Evolutionary conservation across 1,140 invertebrate genomes (phyloP).

Genomic region (Argopecten irradians): DNA sequence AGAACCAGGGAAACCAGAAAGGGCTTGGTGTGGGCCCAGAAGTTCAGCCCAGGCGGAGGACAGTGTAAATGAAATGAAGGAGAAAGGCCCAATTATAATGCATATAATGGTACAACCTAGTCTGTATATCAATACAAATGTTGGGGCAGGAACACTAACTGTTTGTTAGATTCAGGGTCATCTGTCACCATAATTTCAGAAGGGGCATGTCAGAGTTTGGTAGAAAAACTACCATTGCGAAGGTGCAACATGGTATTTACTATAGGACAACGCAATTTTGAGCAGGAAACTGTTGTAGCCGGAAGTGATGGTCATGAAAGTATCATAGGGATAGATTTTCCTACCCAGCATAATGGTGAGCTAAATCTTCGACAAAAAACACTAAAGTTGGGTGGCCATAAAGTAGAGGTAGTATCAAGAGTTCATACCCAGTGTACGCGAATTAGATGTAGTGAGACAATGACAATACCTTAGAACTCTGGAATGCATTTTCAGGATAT

Average conservation of each 20-base stretch:
- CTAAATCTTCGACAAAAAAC: neutral
- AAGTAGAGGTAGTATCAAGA: too few species aligned
- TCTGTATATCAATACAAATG: neutral
- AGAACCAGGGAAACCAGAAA: neutral
- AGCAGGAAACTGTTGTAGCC: conserved; percentile 7
- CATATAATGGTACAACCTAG: neutral
- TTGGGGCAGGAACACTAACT: too few species aligned
- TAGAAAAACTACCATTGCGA: too few species aligned
- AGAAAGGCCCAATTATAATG: too few species aligned
- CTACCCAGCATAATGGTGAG: neutral
- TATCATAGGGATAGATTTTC: conserved; percentile 14
- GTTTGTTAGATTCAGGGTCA: too few species aligned
- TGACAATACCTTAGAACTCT: too few species aligned
- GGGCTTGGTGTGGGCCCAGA: neutral
- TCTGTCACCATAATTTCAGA: too few species aligned
- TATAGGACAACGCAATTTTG: neutral
- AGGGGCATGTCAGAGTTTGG: too few species aligned
- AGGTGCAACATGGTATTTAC: neutral
- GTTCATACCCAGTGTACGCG: too few species aligned
- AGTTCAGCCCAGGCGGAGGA: neutral
- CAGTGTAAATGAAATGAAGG: neutral
- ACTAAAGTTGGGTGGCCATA: too few species aligned
- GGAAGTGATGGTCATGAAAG: neutral
- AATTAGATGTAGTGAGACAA: too few species aligned
- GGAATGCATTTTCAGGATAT: too few species aligned